Conservation (phyloP, 2,113 vertebrate genomes). For the Chlorocebus sabaeus region DNA sequence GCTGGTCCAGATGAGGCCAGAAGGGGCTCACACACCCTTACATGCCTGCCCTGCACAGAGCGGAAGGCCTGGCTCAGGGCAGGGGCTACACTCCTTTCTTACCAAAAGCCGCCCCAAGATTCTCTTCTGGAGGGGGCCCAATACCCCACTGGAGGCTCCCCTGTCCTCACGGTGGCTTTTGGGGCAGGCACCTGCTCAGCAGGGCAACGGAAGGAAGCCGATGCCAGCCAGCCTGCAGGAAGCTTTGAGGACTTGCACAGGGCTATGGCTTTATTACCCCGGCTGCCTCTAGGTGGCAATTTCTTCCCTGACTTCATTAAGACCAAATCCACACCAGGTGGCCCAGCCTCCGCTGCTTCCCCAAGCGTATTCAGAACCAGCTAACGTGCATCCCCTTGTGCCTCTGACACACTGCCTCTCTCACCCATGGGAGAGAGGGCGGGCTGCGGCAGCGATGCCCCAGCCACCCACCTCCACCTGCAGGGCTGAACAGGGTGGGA, state of each 20-base stretch:
- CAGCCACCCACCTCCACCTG: background rate
- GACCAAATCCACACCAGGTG: background rate
- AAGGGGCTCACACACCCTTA: background rate
- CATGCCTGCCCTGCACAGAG: background rate
- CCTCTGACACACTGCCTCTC: background rate
- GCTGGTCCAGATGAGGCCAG: background rate
- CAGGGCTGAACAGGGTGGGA: accelerated
- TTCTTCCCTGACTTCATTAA: slow-evolving; percentile 49
- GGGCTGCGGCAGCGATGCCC: too few relatives aligned
- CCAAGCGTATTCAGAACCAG: background rate
- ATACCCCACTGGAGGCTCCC: background rate
- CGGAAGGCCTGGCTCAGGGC: background rate
- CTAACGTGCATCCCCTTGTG: accelerated
- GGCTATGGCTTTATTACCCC: background rate
- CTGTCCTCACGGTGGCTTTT: background rate
- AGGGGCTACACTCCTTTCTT: background rate
- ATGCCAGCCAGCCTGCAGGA: background rate
- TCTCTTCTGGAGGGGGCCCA: background rate
- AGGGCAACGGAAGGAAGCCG: background rate
- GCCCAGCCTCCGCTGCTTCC: background rate
- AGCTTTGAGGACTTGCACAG: background rate
- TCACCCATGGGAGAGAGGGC: background rate
- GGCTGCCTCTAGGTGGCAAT: slow-evolving; percentile 69
- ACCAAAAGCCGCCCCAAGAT: background rate
- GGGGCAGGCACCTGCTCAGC: background rate